phyloP scores from a whole-genome alignment of 1,140 invertebrate genomes.

The Sitobion miscanthi region DNA sequence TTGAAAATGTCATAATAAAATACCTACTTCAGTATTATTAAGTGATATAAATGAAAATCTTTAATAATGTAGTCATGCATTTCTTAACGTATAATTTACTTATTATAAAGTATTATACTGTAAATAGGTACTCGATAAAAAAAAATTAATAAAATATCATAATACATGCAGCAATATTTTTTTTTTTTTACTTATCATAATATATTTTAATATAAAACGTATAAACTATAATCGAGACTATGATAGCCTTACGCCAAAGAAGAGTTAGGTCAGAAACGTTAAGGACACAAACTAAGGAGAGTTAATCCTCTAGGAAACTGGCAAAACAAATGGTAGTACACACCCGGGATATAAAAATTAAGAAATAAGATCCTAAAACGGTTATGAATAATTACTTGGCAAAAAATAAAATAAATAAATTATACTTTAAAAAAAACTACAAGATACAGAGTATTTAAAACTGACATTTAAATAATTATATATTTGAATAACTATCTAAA shows the following conservation, averaged over 20 bases:
- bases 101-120: not conserved
- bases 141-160: too few relatives aligned
- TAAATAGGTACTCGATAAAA: too few relatives aligned
- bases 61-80: not conserved
- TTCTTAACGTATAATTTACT: not conserved
- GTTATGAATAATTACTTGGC: not conserved
- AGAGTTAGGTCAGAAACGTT: not conserved
- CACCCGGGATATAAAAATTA: not conserved
- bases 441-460: not conserved
- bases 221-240: not conserved
- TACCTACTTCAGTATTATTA: not conserved
- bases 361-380: conserved; percentile 1
- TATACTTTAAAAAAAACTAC: not conserved
- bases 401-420: not conserved
- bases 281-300: not conserved
- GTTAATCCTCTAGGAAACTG: conserved; percentile 5
- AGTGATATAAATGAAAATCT: not conserved
- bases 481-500: not conserved
- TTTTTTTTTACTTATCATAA: not conserved
- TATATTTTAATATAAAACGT: not conserved
- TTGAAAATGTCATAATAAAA: not conserved
- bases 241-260: not conserved
- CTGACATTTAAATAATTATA: conserved; percentile 11
- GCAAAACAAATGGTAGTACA: not conserved
- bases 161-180: not conserved